phyloP scores from a whole-genome alignment of 2,888 invertebrate species.

The Papilio elwesi region DNA sequence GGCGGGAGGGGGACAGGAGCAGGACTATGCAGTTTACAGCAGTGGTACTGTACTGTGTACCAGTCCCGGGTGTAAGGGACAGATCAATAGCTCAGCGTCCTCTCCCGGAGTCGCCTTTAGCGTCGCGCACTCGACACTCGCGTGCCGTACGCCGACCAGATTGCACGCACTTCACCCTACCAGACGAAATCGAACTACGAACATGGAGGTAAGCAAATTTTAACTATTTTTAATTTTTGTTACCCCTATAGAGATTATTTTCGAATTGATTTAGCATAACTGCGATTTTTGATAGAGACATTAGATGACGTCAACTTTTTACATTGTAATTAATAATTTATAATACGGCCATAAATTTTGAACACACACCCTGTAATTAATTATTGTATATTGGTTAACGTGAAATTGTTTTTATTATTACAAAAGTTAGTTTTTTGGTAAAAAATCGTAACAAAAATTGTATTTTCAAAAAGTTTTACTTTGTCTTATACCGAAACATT shows the following conservation, averaged over 20 bases:
- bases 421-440: too few relatives aligned
- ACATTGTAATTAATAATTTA: neutral
- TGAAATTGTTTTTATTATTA: too few relatives aligned
- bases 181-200: slow-evolving; percentile 41
- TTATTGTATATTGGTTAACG: neutral
- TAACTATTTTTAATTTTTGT: neutral
- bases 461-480: too few relatives aligned
- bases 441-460: too few relatives aligned
- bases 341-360: neutral
- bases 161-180: slow-evolving; percentile 38
- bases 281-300: neutral
- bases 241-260: neutral
- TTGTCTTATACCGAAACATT: too few relatives aligned
- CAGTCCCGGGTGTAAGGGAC: slow-evolving; percentile 64
- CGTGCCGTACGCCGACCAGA: slow-evolving; percentile 46
- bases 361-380: neutral
- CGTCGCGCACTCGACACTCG: slow-evolving; percentile 51
- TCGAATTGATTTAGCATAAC: neutral
- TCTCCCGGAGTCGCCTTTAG: slow-evolving; percentile 53
- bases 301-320: neutral
- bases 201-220: slow-evolving; percentile 59
- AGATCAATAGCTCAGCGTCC: slow-evolving; percentile 73
- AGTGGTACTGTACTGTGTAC: slow-evolving; percentile 27
- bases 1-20: slow-evolving; percentile 57
- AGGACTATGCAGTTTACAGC: slow-evolving; percentile 49